Evolutionary conservation across 1,140 invertebrate genomes (phyloP).

Genomic region (Trachymyrmex septentrionalis): DNA sequence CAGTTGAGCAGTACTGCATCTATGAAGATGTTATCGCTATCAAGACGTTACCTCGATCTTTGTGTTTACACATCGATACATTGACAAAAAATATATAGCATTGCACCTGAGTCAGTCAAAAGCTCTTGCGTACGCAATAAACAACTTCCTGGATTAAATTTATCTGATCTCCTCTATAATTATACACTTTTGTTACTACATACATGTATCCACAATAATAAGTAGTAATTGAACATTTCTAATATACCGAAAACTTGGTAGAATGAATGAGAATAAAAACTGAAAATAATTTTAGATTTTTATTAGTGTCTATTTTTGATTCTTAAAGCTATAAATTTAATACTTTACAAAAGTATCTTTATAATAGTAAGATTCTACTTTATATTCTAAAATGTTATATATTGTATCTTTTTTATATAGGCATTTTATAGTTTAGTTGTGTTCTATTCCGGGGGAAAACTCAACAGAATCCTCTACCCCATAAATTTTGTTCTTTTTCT

Average conservation of each 20-base stretch:
- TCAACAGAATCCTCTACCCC: not conserved
- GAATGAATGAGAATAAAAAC: not conserved
- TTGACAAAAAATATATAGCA: constrained; percentile 29
- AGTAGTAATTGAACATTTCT: too few species aligned
- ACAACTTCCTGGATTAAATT: constrained; percentile 40
- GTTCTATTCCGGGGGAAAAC: not conserved
- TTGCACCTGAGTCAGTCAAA: not conserved
- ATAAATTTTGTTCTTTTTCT: not conserved
- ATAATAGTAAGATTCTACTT: not conserved
- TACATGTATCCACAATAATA: not conserved
- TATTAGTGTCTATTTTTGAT: not conserved
- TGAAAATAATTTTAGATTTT: not conserved
- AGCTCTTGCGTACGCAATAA: not conserved
- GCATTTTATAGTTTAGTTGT: not conserved
- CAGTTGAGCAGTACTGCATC: not conserved
- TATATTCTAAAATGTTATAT: not conserved
- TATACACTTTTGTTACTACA: not conserved
- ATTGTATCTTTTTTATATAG: not conserved
- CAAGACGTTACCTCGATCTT: constrained; percentile 41
- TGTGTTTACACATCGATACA: not conserved
- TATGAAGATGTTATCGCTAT: constrained; percentile 37
- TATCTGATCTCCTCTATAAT: not conserved
- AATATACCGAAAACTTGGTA: not conserved
- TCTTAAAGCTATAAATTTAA: not conserved
- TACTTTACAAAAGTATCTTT: not conserved